A percentile compares a stretch with the other conserved stretches of the same genome.
These are phyloP conservation scores for Calcarius ornatus DNA, from an alignment of 2,113 vertebrate species.

Conservation along the genomic window DNA sequence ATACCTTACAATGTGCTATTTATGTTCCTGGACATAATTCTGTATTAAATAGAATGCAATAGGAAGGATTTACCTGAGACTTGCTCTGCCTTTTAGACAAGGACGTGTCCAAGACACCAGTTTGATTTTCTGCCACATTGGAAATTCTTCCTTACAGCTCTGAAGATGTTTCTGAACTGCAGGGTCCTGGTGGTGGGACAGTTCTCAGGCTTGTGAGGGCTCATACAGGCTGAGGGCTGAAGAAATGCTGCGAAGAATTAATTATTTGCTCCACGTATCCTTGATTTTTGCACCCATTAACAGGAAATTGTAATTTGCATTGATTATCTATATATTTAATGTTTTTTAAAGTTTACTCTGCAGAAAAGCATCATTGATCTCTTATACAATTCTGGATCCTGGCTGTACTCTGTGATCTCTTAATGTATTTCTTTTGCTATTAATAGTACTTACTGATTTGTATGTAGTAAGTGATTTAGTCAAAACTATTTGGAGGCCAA, in stretches of 20 bases:
- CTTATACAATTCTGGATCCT: not conserved
- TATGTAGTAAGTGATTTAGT: conserved; percentile 7
- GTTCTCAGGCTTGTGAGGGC: not conserved
- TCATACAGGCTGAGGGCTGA: not conserved
- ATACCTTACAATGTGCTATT: not conserved
- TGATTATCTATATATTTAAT: not conserved
- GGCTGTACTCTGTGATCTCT: not conserved
- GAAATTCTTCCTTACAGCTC: not conserved
- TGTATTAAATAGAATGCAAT: not conserved
- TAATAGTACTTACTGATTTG: conserved; percentile 9
- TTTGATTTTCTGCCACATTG: not conserved
- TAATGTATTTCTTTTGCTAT: not conserved
- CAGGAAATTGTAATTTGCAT: not conserved
- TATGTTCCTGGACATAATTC: not conserved
- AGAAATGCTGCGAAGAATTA: not conserved
- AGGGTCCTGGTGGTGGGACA: not conserved
- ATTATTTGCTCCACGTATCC: not conserved
- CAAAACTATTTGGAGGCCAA: not conserved
- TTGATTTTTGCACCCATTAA: not conserved
- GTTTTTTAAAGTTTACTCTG: not conserved
- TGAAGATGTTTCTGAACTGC: not conserved
- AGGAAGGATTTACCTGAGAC: not conserved
- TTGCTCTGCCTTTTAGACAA: not conserved
- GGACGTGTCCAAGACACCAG: not conserved
- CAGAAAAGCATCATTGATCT: conserved; percentile 6